phyloP scores from a whole-genome alignment of 2,113 vertebrate species.

The Orycteropus afer region DNA sequence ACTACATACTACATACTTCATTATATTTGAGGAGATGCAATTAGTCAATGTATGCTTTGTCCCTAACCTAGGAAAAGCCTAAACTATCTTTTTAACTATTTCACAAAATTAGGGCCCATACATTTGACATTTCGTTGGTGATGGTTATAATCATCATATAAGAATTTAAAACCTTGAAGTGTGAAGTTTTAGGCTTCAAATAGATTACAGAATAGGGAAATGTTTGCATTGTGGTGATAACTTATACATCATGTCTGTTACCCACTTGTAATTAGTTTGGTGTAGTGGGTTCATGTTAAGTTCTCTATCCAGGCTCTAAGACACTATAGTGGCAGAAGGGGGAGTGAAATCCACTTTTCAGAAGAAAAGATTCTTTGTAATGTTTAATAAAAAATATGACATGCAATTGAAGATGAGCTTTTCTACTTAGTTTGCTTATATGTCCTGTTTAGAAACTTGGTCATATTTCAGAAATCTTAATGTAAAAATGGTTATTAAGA shows the following conservation, averaged over 20 bases:
- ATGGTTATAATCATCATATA: slow-evolving; percentile 20
- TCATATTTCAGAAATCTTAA: slow-evolving; percentile 44
- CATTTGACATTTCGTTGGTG: not conserved
- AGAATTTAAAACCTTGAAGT: slow-evolving; percentile 39
- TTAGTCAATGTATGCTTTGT: not conserved
- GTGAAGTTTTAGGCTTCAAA: slow-evolving; percentile 42
- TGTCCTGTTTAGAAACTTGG: slow-evolving; percentile 42
- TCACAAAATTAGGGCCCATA: not conserved
- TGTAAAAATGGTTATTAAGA: slow-evolving; percentile 46
- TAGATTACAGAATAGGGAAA: slow-evolving; percentile 30
- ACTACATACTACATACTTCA: too few relatives aligned
- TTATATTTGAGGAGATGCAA: not conserved
- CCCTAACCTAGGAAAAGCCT: not conserved
- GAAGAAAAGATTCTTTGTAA: slow-evolving; percentile 48
- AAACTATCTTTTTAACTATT: not conserved
- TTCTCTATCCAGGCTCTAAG: slow-evolving; percentile 2
- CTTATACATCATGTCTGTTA: not conserved
- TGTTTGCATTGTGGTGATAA: slow-evolving; percentile 34
- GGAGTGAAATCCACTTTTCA: slow-evolving; percentile 27
- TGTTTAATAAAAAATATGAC: slow-evolving; percentile 39
- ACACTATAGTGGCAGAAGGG: not conserved
- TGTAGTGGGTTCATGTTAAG: not conserved
- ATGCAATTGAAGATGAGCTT: not conserved
- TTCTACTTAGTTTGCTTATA: not conserved
- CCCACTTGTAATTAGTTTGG: slow-evolving; percentile 49